Evolutionary conservation across 2,797 vertebrate species (phyloP).

Genomic region (Muscicapa comitata): DNA sequence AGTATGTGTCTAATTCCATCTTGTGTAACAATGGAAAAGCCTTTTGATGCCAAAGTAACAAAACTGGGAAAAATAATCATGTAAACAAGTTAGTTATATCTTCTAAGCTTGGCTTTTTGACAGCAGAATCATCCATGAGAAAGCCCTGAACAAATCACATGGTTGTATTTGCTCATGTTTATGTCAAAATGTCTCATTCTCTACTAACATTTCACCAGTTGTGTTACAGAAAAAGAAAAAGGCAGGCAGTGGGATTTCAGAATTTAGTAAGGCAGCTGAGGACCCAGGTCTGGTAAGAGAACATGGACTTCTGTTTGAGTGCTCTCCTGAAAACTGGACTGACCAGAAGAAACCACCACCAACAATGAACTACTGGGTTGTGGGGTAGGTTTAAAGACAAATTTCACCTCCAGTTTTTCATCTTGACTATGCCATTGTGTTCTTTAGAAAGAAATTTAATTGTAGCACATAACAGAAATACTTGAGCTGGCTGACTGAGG

Average conservation of each 20-base stretch:
- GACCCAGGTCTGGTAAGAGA: constrained; percentile 85
- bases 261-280: constrained; percentile 11
- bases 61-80: background rate
- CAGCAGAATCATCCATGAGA: background rate
- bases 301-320: constrained; percentile 93
- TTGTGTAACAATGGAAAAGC: background rate
- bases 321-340: constrained; percentile 88
- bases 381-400: constrained; percentile 81
- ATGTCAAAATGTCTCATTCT: background rate
- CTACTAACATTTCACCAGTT: background rate
- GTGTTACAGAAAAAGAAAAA: constrained; percentile 64
- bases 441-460: background rate
- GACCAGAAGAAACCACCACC: constrained; percentile 90
- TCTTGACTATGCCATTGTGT: background rate
- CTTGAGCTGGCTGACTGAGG: background rate
- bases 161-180: background rate
- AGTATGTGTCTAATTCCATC: background rate
- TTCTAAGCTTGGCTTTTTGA: background rate
- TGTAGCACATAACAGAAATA: background rate
- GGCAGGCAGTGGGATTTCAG: background rate
- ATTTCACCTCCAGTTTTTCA: background rate
- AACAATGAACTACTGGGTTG: constrained; percentile 94
- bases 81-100: background rate
- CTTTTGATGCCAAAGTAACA: background rate
- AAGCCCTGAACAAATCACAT: background rate